Evolutionary conservation across 1,140 invertebrate species (phyloP).

Genomic region (Pectinophora gossypiella): DNA sequence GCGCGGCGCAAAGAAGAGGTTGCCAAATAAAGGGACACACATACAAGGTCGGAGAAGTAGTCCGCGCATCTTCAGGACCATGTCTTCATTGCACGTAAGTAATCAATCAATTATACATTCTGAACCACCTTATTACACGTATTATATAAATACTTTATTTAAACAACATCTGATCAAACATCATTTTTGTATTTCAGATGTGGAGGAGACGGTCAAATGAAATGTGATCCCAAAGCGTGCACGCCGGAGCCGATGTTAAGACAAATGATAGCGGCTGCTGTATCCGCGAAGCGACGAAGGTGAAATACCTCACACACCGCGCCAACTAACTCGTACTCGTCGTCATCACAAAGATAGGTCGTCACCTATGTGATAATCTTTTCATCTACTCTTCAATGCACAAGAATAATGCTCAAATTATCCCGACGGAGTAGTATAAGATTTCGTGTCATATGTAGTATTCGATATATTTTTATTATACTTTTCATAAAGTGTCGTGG

Average conservation of each 20-base stretch:
- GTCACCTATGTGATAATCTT: conserved; percentile 54
- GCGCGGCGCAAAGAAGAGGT: conserved; percentile 82
- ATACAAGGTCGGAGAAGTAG: conserved; percentile 89
- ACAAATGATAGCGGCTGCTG: conserved; percentile 89
- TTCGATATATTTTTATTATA: conserved; percentile 54
- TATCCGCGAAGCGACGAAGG: conserved; percentile 84
- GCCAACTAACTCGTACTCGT: conserved; percentile 24
- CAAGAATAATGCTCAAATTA: conserved; percentile 71
- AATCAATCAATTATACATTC: too few species aligned
- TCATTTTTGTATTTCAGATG: conserved; percentile 78
- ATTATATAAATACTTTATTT: too few species aligned
- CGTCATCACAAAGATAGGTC: conserved; percentile 48
- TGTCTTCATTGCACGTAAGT: conserved; percentile 95
- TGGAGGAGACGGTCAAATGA: conserved; percentile 92
- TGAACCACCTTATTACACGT: too few species aligned
- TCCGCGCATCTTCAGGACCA: conserved; percentile 90
- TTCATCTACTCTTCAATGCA: conserved; percentile 66
- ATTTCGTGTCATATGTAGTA: conserved; percentile 72
- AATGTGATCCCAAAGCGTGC: conserved; percentile 92
- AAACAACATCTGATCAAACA: too few species aligned
- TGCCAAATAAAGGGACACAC: conserved; percentile 89
- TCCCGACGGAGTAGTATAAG: conserved; percentile 67
- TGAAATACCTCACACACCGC: conserved; percentile 69
- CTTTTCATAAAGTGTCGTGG: conserved; percentile 54
- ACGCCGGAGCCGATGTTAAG: conserved; percentile 90